Percentiles rank a stretch among this genome's conserved stretches.
Conservation (phyloP, 2,797 vertebrate species). For the Dromococcyx pavoninus region DNA sequence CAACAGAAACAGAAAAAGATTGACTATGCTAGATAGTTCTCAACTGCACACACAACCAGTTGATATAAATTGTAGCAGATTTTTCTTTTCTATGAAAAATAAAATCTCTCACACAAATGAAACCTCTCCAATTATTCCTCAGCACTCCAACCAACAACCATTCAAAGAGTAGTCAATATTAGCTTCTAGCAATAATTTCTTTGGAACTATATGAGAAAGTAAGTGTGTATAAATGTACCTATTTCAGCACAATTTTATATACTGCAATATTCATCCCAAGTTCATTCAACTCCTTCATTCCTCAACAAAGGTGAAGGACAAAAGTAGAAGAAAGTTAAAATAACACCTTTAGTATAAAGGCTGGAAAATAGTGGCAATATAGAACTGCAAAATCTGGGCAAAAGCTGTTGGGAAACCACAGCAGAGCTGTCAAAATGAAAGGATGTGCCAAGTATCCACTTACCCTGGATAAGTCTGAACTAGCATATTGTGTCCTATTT, state of each 20-base stretch:
- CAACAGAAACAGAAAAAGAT: neutral
- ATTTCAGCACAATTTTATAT: neutral
- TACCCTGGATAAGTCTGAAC: neutral
- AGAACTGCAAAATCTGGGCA: neutral
- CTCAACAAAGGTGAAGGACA: neutral
- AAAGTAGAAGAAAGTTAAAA: neutral
- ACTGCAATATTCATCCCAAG: neutral
- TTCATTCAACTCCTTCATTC: neutral
- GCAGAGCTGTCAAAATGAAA: neutral
- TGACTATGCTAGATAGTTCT: neutral
- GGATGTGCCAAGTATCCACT: neutral
- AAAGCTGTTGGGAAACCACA: neutral
- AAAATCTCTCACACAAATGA: neutral
- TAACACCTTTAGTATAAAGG: neutral
- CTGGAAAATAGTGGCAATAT: neutral
- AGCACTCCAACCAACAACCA: neutral
- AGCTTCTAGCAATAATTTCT: neutral
- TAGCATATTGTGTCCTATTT: neutral
- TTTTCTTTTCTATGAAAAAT: neutral
- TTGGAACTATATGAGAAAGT: neutral
- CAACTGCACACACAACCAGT: neutral
- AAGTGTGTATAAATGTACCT: neutral
- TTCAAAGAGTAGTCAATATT: neutral
- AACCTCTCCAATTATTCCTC: neutral
- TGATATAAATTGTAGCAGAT: neutral